Conservation (phyloP, 2,797 vertebrate genomes). For the Hemitrygon akajei region DNA sequence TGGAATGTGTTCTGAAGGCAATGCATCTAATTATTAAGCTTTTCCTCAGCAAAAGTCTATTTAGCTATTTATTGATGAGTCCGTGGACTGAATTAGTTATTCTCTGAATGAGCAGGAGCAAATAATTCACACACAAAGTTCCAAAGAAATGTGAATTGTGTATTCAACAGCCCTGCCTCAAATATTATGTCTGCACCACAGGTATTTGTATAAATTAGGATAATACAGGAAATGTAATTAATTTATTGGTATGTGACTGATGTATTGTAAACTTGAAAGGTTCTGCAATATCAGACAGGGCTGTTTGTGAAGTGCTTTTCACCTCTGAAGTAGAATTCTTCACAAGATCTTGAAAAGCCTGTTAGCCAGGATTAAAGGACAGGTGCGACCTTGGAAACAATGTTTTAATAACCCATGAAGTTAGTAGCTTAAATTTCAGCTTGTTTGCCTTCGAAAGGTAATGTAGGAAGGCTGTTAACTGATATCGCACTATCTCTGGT, state of each 20-base stretch:
- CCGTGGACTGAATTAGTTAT: background rate
- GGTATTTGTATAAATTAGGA: conserved; percentile 4
- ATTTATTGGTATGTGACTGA: conserved; percentile 3
- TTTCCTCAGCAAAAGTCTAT: background rate
- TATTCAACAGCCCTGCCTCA: background rate
- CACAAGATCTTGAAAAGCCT: background rate
- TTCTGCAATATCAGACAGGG: background rate
- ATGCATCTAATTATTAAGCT: background rate
- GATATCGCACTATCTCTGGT: background rate
- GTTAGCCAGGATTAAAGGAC: background rate
- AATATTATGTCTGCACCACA: conserved; percentile 17
- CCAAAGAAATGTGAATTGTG: background rate
- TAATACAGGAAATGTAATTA: conserved; percentile 24
- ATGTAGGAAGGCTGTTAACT: background rate
- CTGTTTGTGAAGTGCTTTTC: background rate
- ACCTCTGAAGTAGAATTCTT: background rate
- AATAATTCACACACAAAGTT: background rate
- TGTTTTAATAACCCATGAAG: background rate
- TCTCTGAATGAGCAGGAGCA: background rate
- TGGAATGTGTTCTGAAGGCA: background rate
- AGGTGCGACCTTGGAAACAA: too few species aligned
- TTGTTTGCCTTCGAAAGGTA: background rate
- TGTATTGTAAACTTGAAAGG: background rate
- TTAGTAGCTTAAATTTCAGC: background rate
- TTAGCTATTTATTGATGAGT: background rate